A percentile compares a stretch with the other conserved stretches of the same genome.
Evolutionary conservation across 2,797 vertebrate genomes (phyloP).

Genomic region (Garrulus glandarius): DNA sequence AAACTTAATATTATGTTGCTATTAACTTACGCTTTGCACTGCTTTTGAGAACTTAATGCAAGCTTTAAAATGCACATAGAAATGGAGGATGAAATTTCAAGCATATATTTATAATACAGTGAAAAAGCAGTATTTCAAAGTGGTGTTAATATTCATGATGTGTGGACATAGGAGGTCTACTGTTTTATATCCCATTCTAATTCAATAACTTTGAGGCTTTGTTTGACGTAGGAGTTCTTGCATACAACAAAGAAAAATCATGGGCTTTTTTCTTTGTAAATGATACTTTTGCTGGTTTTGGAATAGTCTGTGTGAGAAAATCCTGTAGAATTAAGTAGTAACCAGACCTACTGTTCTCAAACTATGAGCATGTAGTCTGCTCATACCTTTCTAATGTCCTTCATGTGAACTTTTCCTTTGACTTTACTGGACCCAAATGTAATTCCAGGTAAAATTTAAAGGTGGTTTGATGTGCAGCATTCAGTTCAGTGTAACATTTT

Average conservation of each 20-base stretch:
- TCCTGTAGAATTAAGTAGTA: background rate
- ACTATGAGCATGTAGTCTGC: background rate
- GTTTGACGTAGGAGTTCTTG: background rate
- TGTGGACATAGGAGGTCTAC: background rate
- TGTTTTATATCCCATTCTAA: background rate
- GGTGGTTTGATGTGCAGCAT: background rate
- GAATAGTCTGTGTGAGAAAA: background rate
- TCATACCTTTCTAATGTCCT: background rate
- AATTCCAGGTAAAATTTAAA: background rate
- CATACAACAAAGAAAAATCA: background rate
- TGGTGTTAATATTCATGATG: background rate
- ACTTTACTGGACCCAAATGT: background rate
- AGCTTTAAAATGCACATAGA: background rate
- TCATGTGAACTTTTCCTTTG: background rate
- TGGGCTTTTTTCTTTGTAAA: background rate
- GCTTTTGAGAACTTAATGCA: background rate
- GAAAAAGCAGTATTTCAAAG: background rate
- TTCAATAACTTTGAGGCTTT: background rate
- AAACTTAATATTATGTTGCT: background rate
- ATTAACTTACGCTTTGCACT: background rate
- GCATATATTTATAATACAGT: background rate
- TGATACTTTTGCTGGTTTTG: background rate
- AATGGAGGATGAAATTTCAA: background rate
- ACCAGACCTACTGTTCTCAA: background rate
- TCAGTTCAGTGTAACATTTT: background rate